Evolutionary conservation across 2,888 invertebrate species (phyloP), one percentile per base, ranked within the genome.

Genomic region (Phortica okadai): DNA sequence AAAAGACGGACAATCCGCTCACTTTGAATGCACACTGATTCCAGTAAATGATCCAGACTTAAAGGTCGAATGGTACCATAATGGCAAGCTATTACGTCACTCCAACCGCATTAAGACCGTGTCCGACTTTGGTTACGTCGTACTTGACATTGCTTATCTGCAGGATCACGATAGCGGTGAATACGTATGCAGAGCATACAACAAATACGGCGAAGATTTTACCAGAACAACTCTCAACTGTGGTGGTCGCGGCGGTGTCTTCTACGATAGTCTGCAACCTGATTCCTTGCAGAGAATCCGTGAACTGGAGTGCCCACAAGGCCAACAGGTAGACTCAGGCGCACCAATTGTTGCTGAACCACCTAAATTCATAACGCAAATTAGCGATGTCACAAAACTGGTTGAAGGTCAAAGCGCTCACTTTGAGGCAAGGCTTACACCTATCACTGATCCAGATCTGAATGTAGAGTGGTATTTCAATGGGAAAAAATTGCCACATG

Each of bases 61-160:
- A 92, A 96, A 96, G 89, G 97, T 98, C 41, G 98, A 99, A 92
- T 99, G 99, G 99, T 98, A 96, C 92, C 97, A 97, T 89, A 97
- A 99, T 90, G 98, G 97, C 6, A 94, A 96, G 88, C 96, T 97
- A 0, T 92, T 99, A 82, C 94, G 96, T 76, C 97, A 97, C 89
- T 96, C 97, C 3, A 96, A 96, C 33, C 94, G 98, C 81, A 97
- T 98, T 87, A 98, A 98, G 92, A 96, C 96, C 79, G 97, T 98
- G 0, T 97, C 97, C 67, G 98, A 98, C 91, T 98, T 98, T 89
- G 98, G 98, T 72, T 98, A 97, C 90, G 98, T 98, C 11, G 95
- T 97, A 8, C 94, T 98, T 92, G 98, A 98, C 88, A 97, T 98
- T 87, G 95, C 97, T n/a, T 97, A 97, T 85, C 95, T 97, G 50